Base-by-base conservation (phyloP, 2,113 vertebrate genomes). In the Leptocoma aspasia region DNA sequence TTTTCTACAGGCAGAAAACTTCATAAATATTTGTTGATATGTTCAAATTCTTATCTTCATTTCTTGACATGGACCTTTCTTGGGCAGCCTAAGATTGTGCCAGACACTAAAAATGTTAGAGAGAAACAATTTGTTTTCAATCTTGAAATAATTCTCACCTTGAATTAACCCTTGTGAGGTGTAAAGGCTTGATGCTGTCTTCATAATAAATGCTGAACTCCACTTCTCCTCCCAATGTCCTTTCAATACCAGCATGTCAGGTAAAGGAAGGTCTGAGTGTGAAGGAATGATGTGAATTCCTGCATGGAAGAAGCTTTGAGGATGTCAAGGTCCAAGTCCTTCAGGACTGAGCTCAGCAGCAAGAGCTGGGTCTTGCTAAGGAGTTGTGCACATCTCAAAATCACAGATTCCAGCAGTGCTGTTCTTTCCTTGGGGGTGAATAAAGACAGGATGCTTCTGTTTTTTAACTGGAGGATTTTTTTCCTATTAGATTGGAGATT, bases 301-400 rank as follows among this genome's bases (percentile, higher is more conserved):
- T 79, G 10, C 39, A 13, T 33, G 54, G 89, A 57, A 47, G 56
- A 72, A 44, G 31, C 11, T 65, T 50, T 66, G 42, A 63, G 42
- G 23, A 2, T 18, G 21, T 0, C 21, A 56, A 13, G 24, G 9
- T 49, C 41, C 37, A 47, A 10, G 6, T 41, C 27, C 30, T 21
- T 35, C 8, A 30, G 42, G 37, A n/a, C 57, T 68, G 47, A n/a
- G 23, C n/a, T 91, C 6, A 60, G 72, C 33, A 45, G 39, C 28
- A 33, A 21, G 71, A 89, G 10, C 3, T 31, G 1, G 1, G 9
- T 31, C 24, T 33, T 7, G 5, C 28, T 53, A 2, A 57, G 31
- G 30, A 31, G 4, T 0, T 3, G 1, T 27, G 20, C 16, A 3
- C 22, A 9, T 26, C 18, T 54, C 35, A 9, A 49, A 59, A 6